Evolutionary conservation across 1,140 invertebrate genomes (phyloP).

Genomic region (Bombus difficillimus): DNA sequence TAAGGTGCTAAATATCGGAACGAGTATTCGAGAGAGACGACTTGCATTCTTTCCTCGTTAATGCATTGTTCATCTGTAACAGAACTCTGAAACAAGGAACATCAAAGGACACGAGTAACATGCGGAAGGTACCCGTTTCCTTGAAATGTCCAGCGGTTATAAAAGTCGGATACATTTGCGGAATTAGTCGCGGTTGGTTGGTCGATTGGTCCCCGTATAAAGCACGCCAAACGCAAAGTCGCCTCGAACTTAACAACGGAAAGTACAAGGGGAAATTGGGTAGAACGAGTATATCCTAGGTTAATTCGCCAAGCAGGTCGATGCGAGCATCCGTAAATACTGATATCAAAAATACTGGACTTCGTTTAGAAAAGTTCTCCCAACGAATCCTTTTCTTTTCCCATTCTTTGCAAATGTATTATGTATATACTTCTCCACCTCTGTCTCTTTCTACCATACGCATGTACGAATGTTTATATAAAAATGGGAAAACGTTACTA

Average conservation of each 20-base stretch:
- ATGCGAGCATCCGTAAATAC: conserved; percentile 77
- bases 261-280: conserved; percentile 23
- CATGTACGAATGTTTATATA: conserved; percentile 52
- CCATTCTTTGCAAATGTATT: conserved; percentile 21
- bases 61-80: conserved; percentile 18
- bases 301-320: conserved; percentile 68
- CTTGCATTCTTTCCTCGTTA: conserved; percentile 17
- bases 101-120: conserved; percentile 16
- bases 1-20: conserved; percentile 61
- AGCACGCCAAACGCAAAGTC: background rate
- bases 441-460: conserved; percentile 10
- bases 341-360: conserved; percentile 82
- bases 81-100: conserved; percentile 13
- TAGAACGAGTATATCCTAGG: conserved; percentile 65
- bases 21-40: conserved; percentile 45
- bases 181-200: background rate
- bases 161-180: conserved; percentile 8
- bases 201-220: conserved; percentile 4
- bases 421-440: background rate
- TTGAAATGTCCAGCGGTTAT: conserved; percentile 22
- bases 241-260: conserved; percentile 13
- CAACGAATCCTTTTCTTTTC: conserved; percentile 60
- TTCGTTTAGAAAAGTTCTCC: conserved; percentile 59
- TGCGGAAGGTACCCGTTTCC: background rate
- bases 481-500: conserved; percentile 43